Conservation (phyloP, 2,797 vertebrate genomes). For the Gallinago solitaria region DNA sequence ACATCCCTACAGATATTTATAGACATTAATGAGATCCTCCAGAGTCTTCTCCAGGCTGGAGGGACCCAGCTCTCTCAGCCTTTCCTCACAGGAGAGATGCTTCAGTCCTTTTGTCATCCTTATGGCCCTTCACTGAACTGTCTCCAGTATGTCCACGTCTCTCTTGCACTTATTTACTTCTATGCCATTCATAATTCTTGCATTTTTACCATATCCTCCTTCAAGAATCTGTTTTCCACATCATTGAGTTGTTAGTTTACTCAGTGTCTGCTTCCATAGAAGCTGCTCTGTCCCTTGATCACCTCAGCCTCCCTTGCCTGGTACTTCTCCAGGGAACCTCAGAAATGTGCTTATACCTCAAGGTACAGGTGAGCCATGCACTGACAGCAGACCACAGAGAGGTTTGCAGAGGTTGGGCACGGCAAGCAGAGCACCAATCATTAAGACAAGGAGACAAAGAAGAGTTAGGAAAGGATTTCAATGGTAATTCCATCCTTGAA, state of each 20-base stretch:
- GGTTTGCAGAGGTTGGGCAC: background rate
- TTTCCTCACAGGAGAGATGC: background rate
- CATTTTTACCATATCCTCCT: background rate
- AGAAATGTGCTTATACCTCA: background rate
- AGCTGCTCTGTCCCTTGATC: background rate
- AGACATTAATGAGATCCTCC: background rate
- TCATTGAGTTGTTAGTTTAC: background rate
- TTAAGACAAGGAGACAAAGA: background rate
- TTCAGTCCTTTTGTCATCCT: background rate
- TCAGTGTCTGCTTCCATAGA: background rate
- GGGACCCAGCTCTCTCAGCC: background rate
- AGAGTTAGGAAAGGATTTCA: background rate
- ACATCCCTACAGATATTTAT: background rate
- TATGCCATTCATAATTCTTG: background rate
- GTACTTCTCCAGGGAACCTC: background rate
- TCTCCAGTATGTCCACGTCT: background rate
- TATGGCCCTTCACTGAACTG: background rate
- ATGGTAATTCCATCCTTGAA: background rate
- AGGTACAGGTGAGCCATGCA: background rate
- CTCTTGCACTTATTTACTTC: background rate
- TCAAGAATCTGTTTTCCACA: background rate
- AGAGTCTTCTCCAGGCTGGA: background rate
- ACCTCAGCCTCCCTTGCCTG: background rate
- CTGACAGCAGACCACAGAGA: background rate
- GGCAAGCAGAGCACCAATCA: background rate